phyloP scores from a whole-genome alignment of 2,113 vertebrate species.

The Brachypteracias leptosomus region DNA sequence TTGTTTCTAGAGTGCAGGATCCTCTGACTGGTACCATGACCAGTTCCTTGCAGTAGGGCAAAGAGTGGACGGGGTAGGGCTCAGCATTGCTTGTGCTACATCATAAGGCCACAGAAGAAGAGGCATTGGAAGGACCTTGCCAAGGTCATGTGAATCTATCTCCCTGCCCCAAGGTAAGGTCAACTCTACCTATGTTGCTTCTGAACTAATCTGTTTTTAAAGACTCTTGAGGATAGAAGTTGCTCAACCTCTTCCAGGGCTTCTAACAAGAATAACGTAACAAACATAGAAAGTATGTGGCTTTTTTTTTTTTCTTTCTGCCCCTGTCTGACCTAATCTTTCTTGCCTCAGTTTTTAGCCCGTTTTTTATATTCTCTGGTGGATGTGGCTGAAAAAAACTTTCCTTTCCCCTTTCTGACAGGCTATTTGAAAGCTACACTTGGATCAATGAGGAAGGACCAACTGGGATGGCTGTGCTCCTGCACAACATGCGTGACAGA shows the following conservation, averaged over 20 bases:
- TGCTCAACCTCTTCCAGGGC: background rate
- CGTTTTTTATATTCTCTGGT: background rate
- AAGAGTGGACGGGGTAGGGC: background rate
- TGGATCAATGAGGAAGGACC: background rate
- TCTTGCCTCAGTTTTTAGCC: background rate
- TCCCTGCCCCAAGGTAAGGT: background rate
- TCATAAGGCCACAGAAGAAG: background rate
- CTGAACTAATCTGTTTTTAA: background rate
- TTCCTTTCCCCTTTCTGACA: background rate
- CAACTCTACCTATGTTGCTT: background rate
- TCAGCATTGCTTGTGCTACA: background rate
- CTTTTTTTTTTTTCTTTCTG: background rate
- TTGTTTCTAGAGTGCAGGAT: background rate
- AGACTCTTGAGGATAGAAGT: background rate
- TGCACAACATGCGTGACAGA: accelerated
- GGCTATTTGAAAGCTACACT: background rate
- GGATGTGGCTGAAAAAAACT: background rate
- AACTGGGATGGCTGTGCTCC: background rate
- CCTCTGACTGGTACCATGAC: background rate
- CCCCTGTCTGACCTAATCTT: background rate
- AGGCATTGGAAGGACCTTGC: background rate
- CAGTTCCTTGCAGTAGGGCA: background rate
- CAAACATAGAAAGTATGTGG: background rate
- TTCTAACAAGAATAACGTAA: background rate
- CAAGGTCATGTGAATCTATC: background rate